Conservation (phyloP, 2,113 vertebrate genomes). For the Phalacrocorax aristotelis region DNA sequence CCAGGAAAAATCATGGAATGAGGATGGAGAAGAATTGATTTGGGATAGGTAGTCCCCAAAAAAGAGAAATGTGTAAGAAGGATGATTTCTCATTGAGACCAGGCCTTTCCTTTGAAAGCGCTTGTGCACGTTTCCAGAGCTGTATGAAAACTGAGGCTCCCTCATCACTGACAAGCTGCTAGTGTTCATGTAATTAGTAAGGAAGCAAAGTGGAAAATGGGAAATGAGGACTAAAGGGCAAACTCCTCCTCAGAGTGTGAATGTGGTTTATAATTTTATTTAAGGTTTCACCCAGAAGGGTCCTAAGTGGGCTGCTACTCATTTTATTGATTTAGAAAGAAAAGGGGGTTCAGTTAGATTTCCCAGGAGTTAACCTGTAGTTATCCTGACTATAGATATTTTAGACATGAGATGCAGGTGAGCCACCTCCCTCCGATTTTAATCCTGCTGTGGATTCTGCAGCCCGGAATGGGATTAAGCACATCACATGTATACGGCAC, state of each 20-base stretch:
- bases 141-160: neutral
- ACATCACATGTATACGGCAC: neutral
- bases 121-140: neutral
- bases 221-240: neutral
- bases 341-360: neutral
- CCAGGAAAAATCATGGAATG: neutral
- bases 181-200: neutral
- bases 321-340: neutral
- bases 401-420: neutral
- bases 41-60: neutral
- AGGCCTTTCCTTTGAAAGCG: neutral
- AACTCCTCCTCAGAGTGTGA: neutral
- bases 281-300: neutral
- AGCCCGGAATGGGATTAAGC: neutral
- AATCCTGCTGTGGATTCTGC: neutral
- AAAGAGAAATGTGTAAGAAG: neutral
- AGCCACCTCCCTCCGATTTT: neutral
- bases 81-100: neutral
- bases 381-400: neutral
- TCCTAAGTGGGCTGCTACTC: neutral
- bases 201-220: neutral
- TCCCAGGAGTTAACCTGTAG: neutral
- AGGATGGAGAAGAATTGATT: neutral
- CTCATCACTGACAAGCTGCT: neutral
- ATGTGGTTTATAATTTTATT: neutral